Percentiles rank a stretch among this genome's conserved stretches.
phyloP scores from a whole-genome alignment of 2,888 invertebrate genomes.

The Myopa testacea region DNA sequence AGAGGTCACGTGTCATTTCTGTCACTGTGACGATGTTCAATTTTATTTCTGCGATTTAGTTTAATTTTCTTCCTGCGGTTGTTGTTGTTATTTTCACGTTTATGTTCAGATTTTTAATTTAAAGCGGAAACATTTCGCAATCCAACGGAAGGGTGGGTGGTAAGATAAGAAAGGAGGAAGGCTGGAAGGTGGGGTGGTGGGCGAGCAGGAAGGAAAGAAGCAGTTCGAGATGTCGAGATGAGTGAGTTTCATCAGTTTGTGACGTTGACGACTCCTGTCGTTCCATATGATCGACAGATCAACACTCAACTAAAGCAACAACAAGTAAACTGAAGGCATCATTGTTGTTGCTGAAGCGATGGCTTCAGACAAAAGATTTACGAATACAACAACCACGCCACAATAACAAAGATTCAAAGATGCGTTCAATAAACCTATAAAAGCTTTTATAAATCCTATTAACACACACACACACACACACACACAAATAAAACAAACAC shows the following conservation, averaged over 20 bases:
- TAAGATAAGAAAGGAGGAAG: background rate
- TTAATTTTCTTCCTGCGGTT: too few relatives aligned
- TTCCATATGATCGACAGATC: background rate
- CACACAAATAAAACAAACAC: background rate
- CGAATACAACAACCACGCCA: too few relatives aligned
- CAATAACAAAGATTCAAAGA: background rate
- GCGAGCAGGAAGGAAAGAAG: background rate
- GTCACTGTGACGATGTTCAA: conserved; percentile 35
- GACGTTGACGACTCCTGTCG: background rate
- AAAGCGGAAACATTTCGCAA: conserved; percentile 14
- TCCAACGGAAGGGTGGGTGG: background rate
- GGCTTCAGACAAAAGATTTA: too few relatives aligned
- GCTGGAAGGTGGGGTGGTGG: too few relatives aligned
- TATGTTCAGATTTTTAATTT: background rate
- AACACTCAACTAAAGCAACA: background rate
- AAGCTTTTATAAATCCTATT: conserved; percentile 4
- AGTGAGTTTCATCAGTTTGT: background rate
- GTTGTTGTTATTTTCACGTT: background rate
- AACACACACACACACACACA: background rate
- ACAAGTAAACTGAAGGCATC: background rate
- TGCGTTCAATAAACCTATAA: conserved; percentile 31
- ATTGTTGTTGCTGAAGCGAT: background rate
- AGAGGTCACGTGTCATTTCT: conserved; percentile 65
- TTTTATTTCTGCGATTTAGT: background rate
- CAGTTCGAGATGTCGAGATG: background rate